phyloP scores from a whole-genome alignment of 2,888 invertebrate genomes.

The Disparrhopalites patrizii region DNA sequence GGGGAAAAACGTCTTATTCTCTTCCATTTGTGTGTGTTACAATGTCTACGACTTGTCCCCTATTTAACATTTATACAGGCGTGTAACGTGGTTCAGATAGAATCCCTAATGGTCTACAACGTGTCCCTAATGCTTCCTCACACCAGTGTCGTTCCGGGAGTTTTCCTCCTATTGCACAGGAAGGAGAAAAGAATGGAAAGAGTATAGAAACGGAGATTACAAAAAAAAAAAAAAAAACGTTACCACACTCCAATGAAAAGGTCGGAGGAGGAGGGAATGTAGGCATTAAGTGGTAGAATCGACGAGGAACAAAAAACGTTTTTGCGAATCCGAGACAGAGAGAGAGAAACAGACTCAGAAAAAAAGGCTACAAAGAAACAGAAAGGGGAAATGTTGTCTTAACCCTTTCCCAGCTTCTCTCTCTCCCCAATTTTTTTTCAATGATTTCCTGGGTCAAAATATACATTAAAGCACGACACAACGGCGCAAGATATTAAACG shows the following conservation, averaged over 20 bases:
- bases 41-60: background rate
- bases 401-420: background rate
- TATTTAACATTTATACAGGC: background rate
- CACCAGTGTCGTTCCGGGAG: background rate
- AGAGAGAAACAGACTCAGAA: no score
- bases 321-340: no score
- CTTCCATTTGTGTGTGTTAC: background rate
- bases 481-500: no score
- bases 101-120: slow-evolving; percentile 4
- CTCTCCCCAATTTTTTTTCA: background rate
- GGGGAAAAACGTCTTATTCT: slow-evolving; percentile 4
- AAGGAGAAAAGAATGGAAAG: no score
- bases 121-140: background rate
- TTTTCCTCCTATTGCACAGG: background rate
- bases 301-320: no score
- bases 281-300: no score
- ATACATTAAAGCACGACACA: no score
- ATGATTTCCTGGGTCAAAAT: background rate
- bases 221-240: no score
- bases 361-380: background rate
- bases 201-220: no score
- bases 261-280: no score
- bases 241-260: no score
- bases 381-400: background rate
- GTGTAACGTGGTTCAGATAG: slow-evolving; percentile 3